Conservation (phyloP, 2,797 vertebrate genomes). For the Rhynchotus rufescens region DNA sequence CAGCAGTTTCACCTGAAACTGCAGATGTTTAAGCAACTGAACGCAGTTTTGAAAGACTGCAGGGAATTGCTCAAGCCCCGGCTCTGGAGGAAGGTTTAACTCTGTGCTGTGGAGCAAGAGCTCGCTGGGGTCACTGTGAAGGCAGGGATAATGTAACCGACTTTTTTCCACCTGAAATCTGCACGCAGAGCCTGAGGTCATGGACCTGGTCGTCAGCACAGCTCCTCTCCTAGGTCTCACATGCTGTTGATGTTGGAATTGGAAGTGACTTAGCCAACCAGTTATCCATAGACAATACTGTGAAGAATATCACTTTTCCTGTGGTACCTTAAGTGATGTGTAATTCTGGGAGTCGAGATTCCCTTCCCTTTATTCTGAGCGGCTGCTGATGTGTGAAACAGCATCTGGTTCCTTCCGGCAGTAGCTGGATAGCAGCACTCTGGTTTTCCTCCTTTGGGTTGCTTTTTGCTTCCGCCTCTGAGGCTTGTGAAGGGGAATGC, state of each 20-base stretch:
- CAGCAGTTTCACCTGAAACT: constrained; percentile 26
- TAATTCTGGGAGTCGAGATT: background rate
- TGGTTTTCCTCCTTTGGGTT: background rate
- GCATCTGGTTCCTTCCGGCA: background rate
- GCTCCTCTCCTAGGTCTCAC: background rate
- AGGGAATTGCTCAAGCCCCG: background rate
- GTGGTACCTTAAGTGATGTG: background rate
- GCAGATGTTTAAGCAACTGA: constrained; percentile 31
- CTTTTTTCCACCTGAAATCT: background rate
- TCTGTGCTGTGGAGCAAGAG: background rate
- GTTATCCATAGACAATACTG: rapidly evolving
- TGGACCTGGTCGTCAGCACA: background rate
- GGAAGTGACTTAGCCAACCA: background rate
- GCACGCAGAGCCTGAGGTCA: background rate
- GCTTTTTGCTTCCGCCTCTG: background rate
- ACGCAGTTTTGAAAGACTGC: constrained; percentile 7
- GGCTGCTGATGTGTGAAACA: background rate
- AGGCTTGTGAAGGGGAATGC: background rate
- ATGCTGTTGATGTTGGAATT: rapidly evolving
- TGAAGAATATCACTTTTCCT: background rate
- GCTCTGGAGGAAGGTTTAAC: background rate
- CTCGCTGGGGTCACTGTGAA: background rate
- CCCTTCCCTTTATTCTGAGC: background rate
- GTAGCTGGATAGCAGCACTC: background rate
- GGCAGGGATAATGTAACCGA: background rate